Conservation (phyloP, 2,888 invertebrate genomes). For the Plemyria rubiginata region DNA sequence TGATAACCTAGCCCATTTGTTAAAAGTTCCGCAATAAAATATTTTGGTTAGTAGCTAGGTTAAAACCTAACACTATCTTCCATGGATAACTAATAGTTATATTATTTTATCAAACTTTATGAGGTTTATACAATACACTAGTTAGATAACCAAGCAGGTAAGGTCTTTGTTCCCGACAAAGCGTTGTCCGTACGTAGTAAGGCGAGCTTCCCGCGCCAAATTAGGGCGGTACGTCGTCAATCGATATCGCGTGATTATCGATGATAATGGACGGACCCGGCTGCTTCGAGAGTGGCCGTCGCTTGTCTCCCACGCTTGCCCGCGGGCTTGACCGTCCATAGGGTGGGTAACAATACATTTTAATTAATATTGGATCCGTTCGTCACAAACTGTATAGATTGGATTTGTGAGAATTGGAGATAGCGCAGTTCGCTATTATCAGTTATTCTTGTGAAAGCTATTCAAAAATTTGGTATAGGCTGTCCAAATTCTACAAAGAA, state of each 20-base stretch:
- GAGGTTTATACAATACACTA: no score
- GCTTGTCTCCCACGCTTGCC: slow-evolving; percentile 47
- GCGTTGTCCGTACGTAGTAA: slow-evolving; percentile 23
- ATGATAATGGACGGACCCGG: slow-evolving; percentile 61
- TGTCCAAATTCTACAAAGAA: no score
- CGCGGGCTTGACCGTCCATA: slow-evolving; percentile 34
- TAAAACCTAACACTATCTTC: no score
- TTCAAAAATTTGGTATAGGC: no score
- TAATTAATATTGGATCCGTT: slow-evolving; percentile 29
- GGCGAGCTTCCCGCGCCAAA: slow-evolving; percentile 38
- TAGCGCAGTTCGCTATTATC: neutral
- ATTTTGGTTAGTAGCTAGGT: no score
- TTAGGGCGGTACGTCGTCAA: slow-evolving; percentile 47
- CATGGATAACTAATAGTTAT: no score
- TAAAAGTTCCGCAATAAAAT: no score
- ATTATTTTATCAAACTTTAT: no score
- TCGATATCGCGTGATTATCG: slow-evolving; percentile 82
- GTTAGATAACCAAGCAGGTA: no score
- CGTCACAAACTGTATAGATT: slow-evolving; percentile 13
- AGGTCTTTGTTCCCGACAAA: slow-evolving; percentile 8
- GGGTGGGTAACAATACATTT: slow-evolving; percentile 31
- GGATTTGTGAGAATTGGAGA: slow-evolving; percentile 1
- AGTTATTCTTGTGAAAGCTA: neutral
- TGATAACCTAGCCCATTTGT: no score
- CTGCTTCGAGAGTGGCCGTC: slow-evolving; percentile 38